Conservation (phyloP, 2,888 invertebrate species). For the Hedychridium roseum region DNA sequence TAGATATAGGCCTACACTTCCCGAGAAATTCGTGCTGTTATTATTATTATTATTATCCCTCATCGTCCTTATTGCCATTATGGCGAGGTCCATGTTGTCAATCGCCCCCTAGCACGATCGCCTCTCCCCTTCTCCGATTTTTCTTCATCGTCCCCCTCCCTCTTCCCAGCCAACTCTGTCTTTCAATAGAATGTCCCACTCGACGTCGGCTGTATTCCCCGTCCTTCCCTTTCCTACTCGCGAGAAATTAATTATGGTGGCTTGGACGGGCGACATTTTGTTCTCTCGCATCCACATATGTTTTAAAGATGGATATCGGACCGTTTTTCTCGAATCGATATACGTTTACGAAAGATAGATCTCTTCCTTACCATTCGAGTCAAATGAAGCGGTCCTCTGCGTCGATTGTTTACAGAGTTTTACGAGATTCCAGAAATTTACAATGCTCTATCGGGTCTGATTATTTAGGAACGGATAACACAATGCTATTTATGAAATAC, state of each 20-base stretch:
- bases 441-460: no score
- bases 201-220: slow-evolving; percentile 27
- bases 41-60: slow-evolving; percentile 43
- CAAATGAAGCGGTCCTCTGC: no score
- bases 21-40: slow-evolving; percentile 35
- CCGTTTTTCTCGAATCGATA: slow-evolving; percentile 29
- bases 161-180: slow-evolving; percentile 23
- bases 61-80: slow-evolving; percentile 38
- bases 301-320: slow-evolving; percentile 55
- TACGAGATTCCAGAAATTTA: no score
- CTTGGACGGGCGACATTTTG: slow-evolving; percentile 59
- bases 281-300: slow-evolving; percentile 43
- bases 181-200: slow-evolving; percentile 49
- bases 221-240: slow-evolving; percentile 19
- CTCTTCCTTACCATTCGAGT: slow-evolving; percentile 27
- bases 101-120: slow-evolving; percentile 44
- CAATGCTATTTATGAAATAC: no score
- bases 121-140: slow-evolving; percentile 34
- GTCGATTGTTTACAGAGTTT: no score
- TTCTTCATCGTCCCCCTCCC: slow-evolving; percentile 18
- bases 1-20: slow-evolving; percentile 3
- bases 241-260: slow-evolving; percentile 60
- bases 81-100: slow-evolving; percentile 52
- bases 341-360: slow-evolving; percentile 13
- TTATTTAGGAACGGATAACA: no score